Evolutionary conservation across 1,140 invertebrate species (phyloP).

Genomic region (Ostrea edulis): DNA sequence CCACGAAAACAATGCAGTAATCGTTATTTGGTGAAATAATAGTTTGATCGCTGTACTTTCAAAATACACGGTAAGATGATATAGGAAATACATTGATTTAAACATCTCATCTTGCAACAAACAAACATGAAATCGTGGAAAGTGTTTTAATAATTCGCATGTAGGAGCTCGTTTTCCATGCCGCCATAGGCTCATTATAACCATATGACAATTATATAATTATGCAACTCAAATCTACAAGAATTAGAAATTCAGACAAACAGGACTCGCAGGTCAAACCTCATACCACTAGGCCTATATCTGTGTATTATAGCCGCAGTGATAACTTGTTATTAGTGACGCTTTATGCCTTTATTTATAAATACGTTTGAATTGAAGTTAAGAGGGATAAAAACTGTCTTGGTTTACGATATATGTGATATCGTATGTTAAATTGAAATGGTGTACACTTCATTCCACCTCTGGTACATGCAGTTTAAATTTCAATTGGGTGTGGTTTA

Average conservation of each 20-base stretch:
- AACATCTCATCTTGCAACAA: background rate
- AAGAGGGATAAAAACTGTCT: no score
- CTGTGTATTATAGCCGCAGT: no score
- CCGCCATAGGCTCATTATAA: background rate
- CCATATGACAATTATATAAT: background rate
- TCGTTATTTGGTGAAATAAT: background rate
- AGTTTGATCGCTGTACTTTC: background rate
- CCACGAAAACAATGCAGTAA: constrained; percentile 9
- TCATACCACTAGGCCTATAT: no score
- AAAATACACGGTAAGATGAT: constrained; percentile 14
- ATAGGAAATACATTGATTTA: background rate
- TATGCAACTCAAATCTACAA: background rate
- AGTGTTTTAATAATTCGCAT: background rate
- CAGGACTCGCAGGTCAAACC: background rate
- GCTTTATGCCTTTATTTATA: background rate
- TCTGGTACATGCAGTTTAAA: background rate
- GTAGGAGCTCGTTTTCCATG: background rate
- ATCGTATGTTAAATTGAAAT: background rate
- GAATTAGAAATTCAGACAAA: background rate
- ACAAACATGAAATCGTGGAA: background rate
- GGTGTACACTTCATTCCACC: no score
- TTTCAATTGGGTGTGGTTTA: background rate
- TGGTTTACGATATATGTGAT: no score
- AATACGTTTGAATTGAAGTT: background rate
- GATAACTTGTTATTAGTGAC: no score